Conservation (phyloP, 2,888 invertebrate species). For the Nasonovia ribisnigri region DNA sequence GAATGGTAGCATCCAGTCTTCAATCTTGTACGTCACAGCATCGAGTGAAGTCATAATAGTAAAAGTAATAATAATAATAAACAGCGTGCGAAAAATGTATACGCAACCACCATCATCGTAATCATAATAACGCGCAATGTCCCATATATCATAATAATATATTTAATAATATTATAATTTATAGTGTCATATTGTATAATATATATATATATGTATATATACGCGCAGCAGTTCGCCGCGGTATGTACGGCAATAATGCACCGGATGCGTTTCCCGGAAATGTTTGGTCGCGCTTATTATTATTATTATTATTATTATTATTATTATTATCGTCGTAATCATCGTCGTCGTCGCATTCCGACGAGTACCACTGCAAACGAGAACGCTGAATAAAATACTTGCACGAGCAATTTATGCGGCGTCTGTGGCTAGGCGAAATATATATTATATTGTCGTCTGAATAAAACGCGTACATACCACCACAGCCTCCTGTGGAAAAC, state of each 20-base stretch:
- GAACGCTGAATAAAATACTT: slow-evolving; percentile 12
- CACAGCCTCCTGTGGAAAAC: not conserved
- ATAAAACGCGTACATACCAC: not conserved
- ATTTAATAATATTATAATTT: slow-evolving; percentile 5
- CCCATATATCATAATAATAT: not conserved
- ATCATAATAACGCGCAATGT: not conserved
- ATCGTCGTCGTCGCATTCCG: not conserved
- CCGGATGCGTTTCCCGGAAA: slow-evolving; percentile 38
- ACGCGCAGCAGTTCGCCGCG: not conserved
- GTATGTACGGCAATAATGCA: slow-evolving; percentile 39
- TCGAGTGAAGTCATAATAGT: not conserved
- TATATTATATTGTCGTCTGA: not conserved
- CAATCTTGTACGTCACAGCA: not conserved
- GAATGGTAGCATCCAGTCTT: rapidly evolving
- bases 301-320: not conserved
- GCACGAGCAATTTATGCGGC: slow-evolving; percentile 37
- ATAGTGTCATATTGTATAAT: not conserved
- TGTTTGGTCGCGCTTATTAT: slow-evolving; percentile 37
- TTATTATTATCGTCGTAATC: not conserved
- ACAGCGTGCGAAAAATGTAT: not conserved
- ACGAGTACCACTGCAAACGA: not conserved
- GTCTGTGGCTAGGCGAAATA: not conserved
- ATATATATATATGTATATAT: too few relatives aligned
- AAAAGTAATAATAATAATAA: not conserved
- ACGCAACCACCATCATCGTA: not conserved